These are phyloP conservation scores for Columba janthina DNA, from an alignment of 2,113 vertebrate genomes.

Conservation along the genomic window DNA sequence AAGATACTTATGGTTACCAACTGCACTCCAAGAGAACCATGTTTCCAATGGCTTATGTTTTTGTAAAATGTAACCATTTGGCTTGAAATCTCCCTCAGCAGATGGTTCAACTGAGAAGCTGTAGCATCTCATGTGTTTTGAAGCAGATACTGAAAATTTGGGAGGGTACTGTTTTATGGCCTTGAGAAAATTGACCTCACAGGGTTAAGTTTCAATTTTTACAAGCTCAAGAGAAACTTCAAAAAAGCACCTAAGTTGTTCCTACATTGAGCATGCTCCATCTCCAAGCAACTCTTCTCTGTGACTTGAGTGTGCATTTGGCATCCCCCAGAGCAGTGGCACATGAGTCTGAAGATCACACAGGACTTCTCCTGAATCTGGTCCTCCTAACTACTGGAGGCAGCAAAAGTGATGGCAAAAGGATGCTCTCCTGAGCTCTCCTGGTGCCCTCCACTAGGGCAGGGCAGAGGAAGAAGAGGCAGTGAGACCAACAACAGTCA, in stretches of 20 bases:
- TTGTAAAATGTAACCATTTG: conserved; percentile 31
- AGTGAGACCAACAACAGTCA: background rate
- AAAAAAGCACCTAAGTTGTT: background rate
- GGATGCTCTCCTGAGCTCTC: background rate
- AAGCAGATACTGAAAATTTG: background rate
- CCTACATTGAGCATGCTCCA: background rate
- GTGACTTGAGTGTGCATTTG: background rate
- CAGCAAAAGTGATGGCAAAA: background rate
- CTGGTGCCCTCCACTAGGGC: background rate
- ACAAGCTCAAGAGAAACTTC: background rate
- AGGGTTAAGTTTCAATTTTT: background rate
- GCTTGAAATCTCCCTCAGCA: background rate
- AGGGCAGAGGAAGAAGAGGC: background rate
- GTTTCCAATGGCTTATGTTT: background rate
- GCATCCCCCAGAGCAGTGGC: background rate
- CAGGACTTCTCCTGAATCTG: background rate
- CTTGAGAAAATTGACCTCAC: background rate
- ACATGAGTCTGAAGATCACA: background rate
- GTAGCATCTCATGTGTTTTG: background rate
- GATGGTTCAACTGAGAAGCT: conserved; percentile 1
- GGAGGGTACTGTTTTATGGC: background rate
- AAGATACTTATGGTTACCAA: conserved; percentile 21
- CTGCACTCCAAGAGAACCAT: background rate
- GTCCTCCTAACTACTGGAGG: background rate
- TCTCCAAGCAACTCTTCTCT: background rate